phyloP scores from a whole-genome alignment of 2,888 invertebrate genomes.

The Drosophila falleni region DNA sequence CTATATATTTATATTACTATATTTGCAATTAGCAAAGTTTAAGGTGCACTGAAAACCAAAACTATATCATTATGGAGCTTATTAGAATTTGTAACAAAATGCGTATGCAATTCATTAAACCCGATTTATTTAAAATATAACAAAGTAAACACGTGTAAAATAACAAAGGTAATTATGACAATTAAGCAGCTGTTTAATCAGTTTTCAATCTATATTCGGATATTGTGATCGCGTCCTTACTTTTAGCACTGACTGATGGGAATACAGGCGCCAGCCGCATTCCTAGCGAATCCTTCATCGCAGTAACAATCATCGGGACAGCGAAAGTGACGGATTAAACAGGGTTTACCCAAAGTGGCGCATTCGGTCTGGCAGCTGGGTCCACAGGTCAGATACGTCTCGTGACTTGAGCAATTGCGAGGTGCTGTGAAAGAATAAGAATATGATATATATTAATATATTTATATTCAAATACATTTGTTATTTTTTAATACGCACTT shows the following conservation, averaged over 20 bases:
- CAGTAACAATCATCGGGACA: conserved; percentile 84
- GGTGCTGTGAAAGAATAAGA: conserved; percentile 49
- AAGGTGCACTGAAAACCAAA: not conserved
- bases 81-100: not conserved
- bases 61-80: not conserved
- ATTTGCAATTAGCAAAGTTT: not conserved
- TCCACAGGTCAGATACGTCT: conserved; percentile 74
- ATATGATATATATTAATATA: too few species aligned
- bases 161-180: conserved; percentile 1
- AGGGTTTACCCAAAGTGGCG: conserved; percentile 76
- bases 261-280: conserved; percentile 71
- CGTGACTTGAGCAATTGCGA: conserved; percentile 68
- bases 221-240: not conserved
- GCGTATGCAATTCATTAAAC: not conserved
- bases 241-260: conserved; percentile 37
- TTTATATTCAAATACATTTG: not conserved
- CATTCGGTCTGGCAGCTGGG: conserved; percentile 81
- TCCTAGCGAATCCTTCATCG: conserved; percentile 76
- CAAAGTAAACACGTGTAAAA: conserved; percentile 15
- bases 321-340: conserved; percentile 67
- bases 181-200: conserved; percentile 15
- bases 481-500: conserved; percentile 40
- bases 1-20: not conserved
- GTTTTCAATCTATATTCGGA: not conserved
- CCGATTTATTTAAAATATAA: not conserved